Base-by-base conservation (phyloP, 2,797 vertebrate genomes). In the Brachymystax lenok region DNA sequence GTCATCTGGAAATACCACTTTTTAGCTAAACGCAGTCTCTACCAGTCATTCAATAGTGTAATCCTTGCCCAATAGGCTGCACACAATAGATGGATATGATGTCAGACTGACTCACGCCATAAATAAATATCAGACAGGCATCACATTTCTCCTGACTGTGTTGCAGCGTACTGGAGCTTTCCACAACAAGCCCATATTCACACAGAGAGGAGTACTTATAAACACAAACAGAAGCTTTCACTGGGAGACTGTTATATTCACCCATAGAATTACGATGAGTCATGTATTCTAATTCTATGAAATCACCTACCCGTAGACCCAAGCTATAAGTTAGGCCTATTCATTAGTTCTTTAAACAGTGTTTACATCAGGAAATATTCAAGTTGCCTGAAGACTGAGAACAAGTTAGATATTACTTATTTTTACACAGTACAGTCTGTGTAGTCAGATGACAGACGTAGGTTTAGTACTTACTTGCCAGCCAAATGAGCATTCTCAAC, bases 401-500 rank as follows among this genome's bases (percentile, higher is more conserved):
- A 56, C 17, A 54, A 7, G 6, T n/a, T 17, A 56, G 19, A 6
- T 19, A 56, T 7, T 5, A 56, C 14, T 56, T 7, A 17, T 56
- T 56, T n/a, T 54, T 54, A 46, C 40, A 46, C 40, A 46, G 10
- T 46, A 46, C 40, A 46, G 8, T 46, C 40, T 10, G 10, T 33
- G 40, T 46, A 46, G 40, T 46, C 40, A 46, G 40, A 46, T 12
- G 10, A 46, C 40, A 12, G 10, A 13, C 3, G 40, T 13, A 28
- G 14, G 27, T 30, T 14, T 1, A 16, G 16, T 27, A 94, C 97
- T 96, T 94, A 99, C 98, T 96, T 99, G 80, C 95, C 95, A 86
- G 98, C 97, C 40, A 97, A 94, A 7, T 99, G 96, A 30, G 98
- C 97, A 82, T 96, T 98, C 90, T 96, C 95, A 54, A 98, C 80